Evolutionary conservation across 2,113 vertebrate species (phyloP), one percentile per base, ranked within the genome.

Genomic region (Lampris megalopsis): DNA sequence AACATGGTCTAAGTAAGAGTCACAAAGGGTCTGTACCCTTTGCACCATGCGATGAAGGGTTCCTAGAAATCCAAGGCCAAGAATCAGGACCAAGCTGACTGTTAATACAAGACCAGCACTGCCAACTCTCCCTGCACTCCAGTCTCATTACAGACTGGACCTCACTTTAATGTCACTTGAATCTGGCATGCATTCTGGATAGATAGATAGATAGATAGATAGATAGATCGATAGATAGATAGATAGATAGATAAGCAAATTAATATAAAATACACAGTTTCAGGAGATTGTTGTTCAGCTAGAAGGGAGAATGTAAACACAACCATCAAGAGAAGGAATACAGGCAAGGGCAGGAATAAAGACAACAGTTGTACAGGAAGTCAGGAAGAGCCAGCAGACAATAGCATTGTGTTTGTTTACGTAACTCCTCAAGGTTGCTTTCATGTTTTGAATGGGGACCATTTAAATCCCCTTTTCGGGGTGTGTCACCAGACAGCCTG

Each of bases 401-500:
- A 64, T 62, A 47, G 60, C 72, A 53, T 45, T 57, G 63, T 67
- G 75, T 84, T 85, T 84, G 76, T 84, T 80, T 80, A 67, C 13
- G 38, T 48, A 48, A 40, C 52, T 81, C 76, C 74, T 65, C 24
- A 64, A 82, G 84, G 64, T 63, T 35, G 50, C 68, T 42, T 49
- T 71, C 54, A 57, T 81, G 50, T 63, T 75, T 73, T 49, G 73
- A 42, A 65, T 74, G 36, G 62, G 50, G 82, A 85, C 60, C 50
- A 48, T 58, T 85, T 68, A 87, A 83, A 87, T 87, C 84, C 80
- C 68, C 71, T 79, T 73, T 81, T 63, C 70, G 63, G 72, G 53
- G 64, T 63, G 47, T 11, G 35, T 11, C 37, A 57, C n/a, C 47
- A 67, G 63, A 56, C 59, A 43, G 47, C 56, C 60, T 80, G 71